Percentiles rank a stretch among this genome's conserved stretches.
These are phyloP conservation scores for Mechanitis messenoides DNA, from an alignment of 2,888 invertebrate species.

Conservation along the genomic window DNA sequence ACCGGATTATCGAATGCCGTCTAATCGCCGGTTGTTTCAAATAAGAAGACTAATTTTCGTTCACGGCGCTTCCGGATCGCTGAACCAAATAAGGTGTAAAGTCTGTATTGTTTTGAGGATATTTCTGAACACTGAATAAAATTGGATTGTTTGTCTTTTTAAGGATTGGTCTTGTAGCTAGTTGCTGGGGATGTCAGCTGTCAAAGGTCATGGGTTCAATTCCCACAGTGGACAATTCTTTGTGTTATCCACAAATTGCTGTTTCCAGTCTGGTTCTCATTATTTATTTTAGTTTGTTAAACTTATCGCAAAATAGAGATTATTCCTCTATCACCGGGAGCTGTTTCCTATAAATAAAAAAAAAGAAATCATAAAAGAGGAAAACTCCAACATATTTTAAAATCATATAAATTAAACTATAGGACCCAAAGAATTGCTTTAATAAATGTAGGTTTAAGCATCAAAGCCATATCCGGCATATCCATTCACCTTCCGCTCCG, in stretches of 20 bases:
- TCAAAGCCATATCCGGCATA: constrained; percentile 6
- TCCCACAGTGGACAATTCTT: no score
- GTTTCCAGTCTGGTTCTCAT: no score
- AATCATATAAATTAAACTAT: not conserved
- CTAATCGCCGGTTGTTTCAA: constrained; percentile 46
- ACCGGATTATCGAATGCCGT: constrained; percentile 18
- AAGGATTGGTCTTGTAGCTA: not conserved
- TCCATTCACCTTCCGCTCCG: constrained; percentile 16
- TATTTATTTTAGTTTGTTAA: no score
- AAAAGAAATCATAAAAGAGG: no score
- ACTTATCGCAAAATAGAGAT: no score
- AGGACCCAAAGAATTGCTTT: not conserved
- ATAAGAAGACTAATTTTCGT: constrained; percentile 38
- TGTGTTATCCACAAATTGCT: no score
- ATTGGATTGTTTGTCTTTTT: not conserved
- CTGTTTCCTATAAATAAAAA: no score
- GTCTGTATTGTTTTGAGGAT: constrained; percentile 17
- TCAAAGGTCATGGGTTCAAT: no score
- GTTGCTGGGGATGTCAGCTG: no score
- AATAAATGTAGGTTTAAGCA: not conserved
- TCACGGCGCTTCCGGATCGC: constrained; percentile 42
- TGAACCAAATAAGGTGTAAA: constrained; percentile 37
- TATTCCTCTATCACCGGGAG: no score
- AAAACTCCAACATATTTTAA: not conserved
- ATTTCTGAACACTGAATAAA: constrained; percentile 7